Evolutionary conservation across 2,888 invertebrate genomes (phyloP).

Genomic region (Chymomyza amoena): DNA sequence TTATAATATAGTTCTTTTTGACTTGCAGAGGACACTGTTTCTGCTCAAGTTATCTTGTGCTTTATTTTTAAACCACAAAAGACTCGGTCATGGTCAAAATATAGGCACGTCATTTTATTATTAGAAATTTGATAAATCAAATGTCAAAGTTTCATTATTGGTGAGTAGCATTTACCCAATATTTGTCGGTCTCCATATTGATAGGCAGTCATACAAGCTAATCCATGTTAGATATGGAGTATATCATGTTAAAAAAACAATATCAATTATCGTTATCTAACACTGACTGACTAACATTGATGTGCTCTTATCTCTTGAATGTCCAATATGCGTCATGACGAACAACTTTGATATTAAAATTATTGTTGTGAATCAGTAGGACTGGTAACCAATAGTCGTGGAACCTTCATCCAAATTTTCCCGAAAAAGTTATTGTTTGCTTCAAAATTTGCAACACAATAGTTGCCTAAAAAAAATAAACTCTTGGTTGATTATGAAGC

Average conservation of each 20-base stretch:
- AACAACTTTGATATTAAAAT: neutral
- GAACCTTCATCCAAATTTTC: too few species aligned
- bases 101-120: neutral
- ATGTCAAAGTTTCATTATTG: neutral
- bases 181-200: neutral
- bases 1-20: too few species aligned
- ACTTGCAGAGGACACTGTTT: too few species aligned
- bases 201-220: slow-evolving; percentile 46
- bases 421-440: too few species aligned
- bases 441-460: too few species aligned
- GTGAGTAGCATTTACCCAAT: neutral
- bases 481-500: too few species aligned
- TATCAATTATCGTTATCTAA: slow-evolving; percentile 57
- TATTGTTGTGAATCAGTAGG: slow-evolving; percentile 26
- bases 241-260: neutral
- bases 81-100: neutral
- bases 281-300: slow-evolving; percentile 45
- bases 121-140: neutral
- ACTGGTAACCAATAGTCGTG: too few species aligned
- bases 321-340: slow-evolving; percentile 36
- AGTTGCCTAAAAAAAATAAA: too few species aligned
- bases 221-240: slow-evolving; percentile 52
- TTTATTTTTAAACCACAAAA: neutral
- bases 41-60: neutral
- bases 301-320: neutral